Base-by-base conservation (phyloP, 2,113 vertebrate genomes). In the Gasterosteus nipponicus region DNA sequence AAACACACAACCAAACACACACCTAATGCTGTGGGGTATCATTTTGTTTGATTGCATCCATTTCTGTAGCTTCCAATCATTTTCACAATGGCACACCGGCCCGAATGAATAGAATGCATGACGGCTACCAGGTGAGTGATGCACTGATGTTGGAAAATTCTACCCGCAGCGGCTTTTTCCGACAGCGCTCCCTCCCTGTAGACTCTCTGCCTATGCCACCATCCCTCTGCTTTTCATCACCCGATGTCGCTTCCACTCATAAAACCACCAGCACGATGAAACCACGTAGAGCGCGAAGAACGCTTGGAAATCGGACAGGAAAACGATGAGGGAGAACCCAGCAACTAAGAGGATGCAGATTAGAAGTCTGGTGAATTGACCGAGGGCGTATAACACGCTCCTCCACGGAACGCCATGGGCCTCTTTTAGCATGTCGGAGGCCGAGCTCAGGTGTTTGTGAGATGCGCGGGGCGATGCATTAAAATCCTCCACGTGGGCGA, bases 261-360 rank as follows among this genome's bases (percentile, higher is more conserved):
- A 94, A 69, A 93, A 95, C 62, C 97, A 91, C 94, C 96, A 98
- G 71, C 91, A 96, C 82, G 96, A 63, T 47, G 96, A 96, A 76
- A 97, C 94, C 35, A 96, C 62, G 66, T 96, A 99, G 80, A 98
- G 91, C 0, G 89, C 92, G 81, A 96, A 94, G 77, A 97, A 96
- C 15, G 94, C 91, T 69, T 95, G 94, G 80, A 97, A 92, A 90
- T 97, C 96, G 68, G 94, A 97, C 59, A 96, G 88, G 72, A 95
- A 97, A 60, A 94, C 85, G 3, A 93, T 89, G 62, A 95, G 80
- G 74, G 96, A 92, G 93, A 97, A 96, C 16, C 96, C 89, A 54
- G 95, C 78, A 73, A 97, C 95, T 76, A 96, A 86, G 56, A 97
- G 77, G 59, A 88, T 82, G 76, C 92, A 95, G 31, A 94, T 78